A percentile compares a stretch with the other conserved stretches of the same genome.
These are phyloP conservation scores for Trichosurus vulpecula DNA, from an alignment of 2,797 vertebrate genomes.

Conservation along the genomic window DNA sequence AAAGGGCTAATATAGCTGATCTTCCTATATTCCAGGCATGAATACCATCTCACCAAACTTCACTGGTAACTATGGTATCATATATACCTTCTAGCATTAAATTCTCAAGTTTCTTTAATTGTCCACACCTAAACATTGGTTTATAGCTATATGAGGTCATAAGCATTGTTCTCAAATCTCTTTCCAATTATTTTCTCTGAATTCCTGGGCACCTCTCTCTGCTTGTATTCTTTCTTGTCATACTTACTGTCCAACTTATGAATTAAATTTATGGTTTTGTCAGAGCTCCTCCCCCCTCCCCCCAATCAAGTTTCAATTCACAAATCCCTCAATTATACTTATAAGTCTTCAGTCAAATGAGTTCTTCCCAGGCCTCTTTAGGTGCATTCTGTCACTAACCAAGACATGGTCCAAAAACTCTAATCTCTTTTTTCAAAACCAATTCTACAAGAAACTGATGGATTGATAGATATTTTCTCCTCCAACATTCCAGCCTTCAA, in stretches of 20 bases:
- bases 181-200: neutral
- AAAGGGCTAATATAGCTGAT: neutral
- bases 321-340: neutral
- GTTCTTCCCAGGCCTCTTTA: neutral
- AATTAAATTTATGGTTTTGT: neutral
- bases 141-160: neutral
- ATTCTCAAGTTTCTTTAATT: conserved; percentile 47
- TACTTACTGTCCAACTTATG: neutral
- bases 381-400: neutral
- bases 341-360: neutral
- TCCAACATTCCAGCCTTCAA: neutral
- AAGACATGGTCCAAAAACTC: neutral
- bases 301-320: neutral
- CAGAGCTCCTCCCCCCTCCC: neutral
- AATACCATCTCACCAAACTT: conserved; percentile 2
- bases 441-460: neutral
- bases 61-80: conserved; percentile 32
- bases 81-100: conserved; percentile 52
- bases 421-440: neutral
- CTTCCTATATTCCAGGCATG: conserved; percentile 47
- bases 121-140: neutral
- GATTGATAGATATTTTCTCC: neutral
- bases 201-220: neutral
- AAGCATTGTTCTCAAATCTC: neutral
- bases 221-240: neutral